phyloP scores from a whole-genome alignment of 1,140 invertebrate genomes.

The Brachionus rubens region DNA sequence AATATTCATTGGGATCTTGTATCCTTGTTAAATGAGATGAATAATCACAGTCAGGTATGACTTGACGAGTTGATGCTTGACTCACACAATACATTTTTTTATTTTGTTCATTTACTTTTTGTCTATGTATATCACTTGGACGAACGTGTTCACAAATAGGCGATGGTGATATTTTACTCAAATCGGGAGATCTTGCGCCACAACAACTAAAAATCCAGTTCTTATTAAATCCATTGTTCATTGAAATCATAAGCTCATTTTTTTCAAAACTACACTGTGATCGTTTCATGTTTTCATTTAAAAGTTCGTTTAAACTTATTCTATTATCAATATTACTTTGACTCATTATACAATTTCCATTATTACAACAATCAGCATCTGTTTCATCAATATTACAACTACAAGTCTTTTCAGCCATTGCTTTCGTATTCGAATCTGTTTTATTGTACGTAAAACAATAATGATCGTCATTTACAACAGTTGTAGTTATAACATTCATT shows the following conservation, averaged over 20 bases:
- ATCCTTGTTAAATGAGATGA: constrained; percentile 18
- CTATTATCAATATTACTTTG: background rate
- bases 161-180: constrained; percentile 28
- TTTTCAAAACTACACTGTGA: constrained; percentile 18
- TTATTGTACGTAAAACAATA: constrained; percentile 30
- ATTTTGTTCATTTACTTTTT: background rate
- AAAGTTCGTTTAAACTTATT: background rate
- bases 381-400: constrained; percentile 16
- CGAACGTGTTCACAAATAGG: constrained; percentile 41
- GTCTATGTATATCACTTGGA: background rate
- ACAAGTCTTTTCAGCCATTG: background rate
- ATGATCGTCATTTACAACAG: constrained; percentile 27
- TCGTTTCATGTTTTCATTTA: constrained; percentile 16
- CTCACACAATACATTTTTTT: constrained; percentile 16
- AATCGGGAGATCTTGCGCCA: background rate
- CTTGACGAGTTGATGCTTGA: constrained; percentile 12
- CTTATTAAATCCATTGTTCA: constrained; percentile 13
- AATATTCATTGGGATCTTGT: background rate
- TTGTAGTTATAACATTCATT: constrained; percentile 34
- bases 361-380: constrained; percentile 43
- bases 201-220: constrained; percentile 41
- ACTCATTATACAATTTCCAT: background rate
- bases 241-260: constrained; percentile 15
- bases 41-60: constrained; percentile 30
- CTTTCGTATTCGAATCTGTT: constrained; percentile 7